These are phyloP conservation scores for Aphis craccivora DNA, from an alignment of 1,140 invertebrate genomes.

Conservation along the genomic window DNA sequence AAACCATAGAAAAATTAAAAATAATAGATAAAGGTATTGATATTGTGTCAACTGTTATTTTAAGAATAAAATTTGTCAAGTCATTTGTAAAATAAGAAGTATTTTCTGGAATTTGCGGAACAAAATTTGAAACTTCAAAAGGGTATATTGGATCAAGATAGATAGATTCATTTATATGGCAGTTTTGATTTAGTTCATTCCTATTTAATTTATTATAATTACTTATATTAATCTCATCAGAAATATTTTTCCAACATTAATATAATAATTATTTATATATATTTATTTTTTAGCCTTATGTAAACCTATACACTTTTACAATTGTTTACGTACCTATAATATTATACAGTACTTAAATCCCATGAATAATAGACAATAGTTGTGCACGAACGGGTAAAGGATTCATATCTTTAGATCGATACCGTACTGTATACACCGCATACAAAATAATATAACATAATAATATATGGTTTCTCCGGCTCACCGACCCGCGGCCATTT, in stretches of 20 bases:
- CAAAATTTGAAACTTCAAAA: background rate
- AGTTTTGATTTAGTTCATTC: background rate
- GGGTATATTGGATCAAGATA: no score
- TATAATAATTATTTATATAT: slow-evolving; percentile 13
- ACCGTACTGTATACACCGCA: background rate
- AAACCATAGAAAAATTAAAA: no score
- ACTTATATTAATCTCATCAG: background rate
- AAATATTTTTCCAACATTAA: background rate
- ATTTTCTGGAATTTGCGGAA: background rate
- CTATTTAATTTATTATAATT: background rate
- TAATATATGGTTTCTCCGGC: background rate
- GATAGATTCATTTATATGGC: no score
- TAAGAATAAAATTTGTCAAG: background rate
- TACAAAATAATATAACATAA: no score
- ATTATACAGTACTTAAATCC: background rate
- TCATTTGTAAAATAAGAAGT: background rate
- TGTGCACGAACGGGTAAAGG: background rate
- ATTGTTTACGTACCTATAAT: background rate
- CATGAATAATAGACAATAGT: background rate
- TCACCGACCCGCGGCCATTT: background rate
- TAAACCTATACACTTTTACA: background rate
- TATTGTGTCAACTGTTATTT: background rate
- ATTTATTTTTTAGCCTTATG: no score
- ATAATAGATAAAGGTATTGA: no score
- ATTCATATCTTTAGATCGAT: background rate